These are phyloP conservation scores for Haliaeetus leucogaster DNA, from an alignment of 2,113 vertebrate genomes.

Conservation along the genomic window DNA sequence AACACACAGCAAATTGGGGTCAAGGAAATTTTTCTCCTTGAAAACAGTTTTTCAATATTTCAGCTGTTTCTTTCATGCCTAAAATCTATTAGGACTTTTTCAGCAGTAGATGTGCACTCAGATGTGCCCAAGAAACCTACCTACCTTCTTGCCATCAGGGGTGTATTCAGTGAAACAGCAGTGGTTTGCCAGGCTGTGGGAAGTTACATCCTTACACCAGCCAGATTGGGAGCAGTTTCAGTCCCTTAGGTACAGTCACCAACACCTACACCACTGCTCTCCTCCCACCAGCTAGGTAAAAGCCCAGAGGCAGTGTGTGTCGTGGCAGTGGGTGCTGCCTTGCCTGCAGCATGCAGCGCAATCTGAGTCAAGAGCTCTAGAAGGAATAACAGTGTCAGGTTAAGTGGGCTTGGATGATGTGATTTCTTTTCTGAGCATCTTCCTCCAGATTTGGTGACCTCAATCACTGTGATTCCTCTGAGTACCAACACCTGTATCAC, in stretches of 20 bases:
- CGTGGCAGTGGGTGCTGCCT: rapidly evolving
- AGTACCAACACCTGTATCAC: not conserved
- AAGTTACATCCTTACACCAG: not conserved
- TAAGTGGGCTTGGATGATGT: not conserved
- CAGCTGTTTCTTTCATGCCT: not conserved
- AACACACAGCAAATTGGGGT: not conserved
- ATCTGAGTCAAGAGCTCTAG: not conserved
- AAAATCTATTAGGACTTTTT: not conserved
- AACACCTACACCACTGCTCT: not conserved
- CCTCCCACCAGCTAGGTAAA: not conserved
- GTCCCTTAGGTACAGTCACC: not conserved
- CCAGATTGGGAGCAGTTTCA: not conserved
- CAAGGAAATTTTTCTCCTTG: not conserved
- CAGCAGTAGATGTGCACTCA: not conserved
- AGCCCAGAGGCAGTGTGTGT: not conserved
- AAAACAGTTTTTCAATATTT: not conserved
- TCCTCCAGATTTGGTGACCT: not conserved
- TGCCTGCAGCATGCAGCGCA: not conserved
- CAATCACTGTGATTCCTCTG: not conserved
- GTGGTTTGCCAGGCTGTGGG: not conserved
- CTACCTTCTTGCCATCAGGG: too few species aligned
- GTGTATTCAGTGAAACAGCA: not conserved
- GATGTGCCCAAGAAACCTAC: not conserved
- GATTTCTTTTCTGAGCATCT: not conserved
- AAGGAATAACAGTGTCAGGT: not conserved